Evolutionary conservation across 2,113 vertebrate species (phyloP).

Genomic region (Paralichthys olivaceus): DNA sequence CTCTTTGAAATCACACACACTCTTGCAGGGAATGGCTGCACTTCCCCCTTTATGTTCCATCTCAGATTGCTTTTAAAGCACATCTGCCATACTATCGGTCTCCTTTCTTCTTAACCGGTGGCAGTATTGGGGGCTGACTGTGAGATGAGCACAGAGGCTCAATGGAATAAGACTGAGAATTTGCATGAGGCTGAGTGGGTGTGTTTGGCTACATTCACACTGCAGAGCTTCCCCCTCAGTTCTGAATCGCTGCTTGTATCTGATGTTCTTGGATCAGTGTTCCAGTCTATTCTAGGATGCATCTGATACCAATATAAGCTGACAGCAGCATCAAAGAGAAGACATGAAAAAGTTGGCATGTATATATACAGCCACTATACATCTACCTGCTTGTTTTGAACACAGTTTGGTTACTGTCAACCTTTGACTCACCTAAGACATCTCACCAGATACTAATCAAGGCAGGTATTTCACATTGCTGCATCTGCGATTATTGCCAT

Average conservation of each 20-base stretch:
- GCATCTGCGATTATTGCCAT: not conserved
- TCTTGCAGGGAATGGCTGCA: conserved; percentile 29
- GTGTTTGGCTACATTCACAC: conserved; percentile 54
- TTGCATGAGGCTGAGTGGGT: conserved; percentile 53
- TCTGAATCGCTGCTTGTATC: conserved; percentile 54
- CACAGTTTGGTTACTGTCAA: not conserved
- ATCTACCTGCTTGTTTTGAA: conserved; percentile 1
- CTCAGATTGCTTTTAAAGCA: conserved; percentile 30
- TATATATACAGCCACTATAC: conserved; percentile 2
- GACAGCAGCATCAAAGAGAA: conserved; percentile 39
- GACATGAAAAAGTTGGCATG: not conserved
- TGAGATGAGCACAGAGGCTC: conserved; percentile 32
- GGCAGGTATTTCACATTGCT: no score
- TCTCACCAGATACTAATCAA: not conserved
- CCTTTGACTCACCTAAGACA: not conserved
- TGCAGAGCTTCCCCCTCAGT: conserved; percentile 38
- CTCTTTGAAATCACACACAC: conserved; percentile 47
- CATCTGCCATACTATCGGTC: conserved; percentile 35
- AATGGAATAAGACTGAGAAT: conserved; percentile 51
- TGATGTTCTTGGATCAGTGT: conserved; percentile 57
- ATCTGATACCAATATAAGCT: conserved; percentile 43
- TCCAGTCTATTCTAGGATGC: conserved; percentile 56
- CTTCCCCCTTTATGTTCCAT: conserved; percentile 32
- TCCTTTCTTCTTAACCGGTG: conserved; percentile 29
- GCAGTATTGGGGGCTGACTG: conserved; percentile 25